Conservation (phyloP, 2,888 invertebrate genomes). For the Trissoscelio sp. region DNA sequence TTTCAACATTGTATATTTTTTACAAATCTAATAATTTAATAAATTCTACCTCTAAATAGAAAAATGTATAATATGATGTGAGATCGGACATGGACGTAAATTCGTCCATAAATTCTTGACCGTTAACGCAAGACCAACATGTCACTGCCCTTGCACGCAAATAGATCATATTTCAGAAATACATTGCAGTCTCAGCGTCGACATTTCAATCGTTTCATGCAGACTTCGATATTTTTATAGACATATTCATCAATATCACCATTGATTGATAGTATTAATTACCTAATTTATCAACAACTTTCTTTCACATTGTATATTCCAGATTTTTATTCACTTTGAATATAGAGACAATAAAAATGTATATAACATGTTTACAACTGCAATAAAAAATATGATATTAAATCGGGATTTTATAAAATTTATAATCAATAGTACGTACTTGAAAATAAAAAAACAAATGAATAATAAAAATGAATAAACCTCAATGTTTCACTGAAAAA, state of each 20-base stretch:
- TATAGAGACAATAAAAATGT: too few species aligned
- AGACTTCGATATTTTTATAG: slow-evolving; percentile 21
- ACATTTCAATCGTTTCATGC: slow-evolving; percentile 24
- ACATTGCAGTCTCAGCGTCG: slow-evolving; percentile 37
- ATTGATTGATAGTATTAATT: slow-evolving; percentile 6
- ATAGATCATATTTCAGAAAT: slow-evolving; percentile 68
- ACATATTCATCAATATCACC: slow-evolving; percentile 14
- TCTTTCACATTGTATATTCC: not conserved
- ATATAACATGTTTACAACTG: too few species aligned
- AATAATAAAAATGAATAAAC: not conserved
- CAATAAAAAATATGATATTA: too few species aligned
- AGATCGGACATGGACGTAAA: slow-evolving; percentile 13
- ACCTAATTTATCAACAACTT: slow-evolving; percentile 9
- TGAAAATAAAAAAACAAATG: not conserved
- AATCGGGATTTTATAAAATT: too few species aligned
- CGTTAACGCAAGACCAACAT: slow-evolving; percentile 45
- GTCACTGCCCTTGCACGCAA: slow-evolving; percentile 66
- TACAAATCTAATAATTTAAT: too few species aligned
- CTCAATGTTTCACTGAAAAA: too few species aligned
- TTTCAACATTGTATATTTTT: too few species aligned
- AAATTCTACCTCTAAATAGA: not conserved
- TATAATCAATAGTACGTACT: too few species aligned
- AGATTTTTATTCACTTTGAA: too few species aligned
- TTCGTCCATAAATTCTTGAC: slow-evolving; percentile 40
- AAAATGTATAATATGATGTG: slow-evolving; percentile 14